Evolutionary conservation across 2,113 vertebrate genomes (phyloP).

Genomic region (Ibidorhyncha struthersii): DNA sequence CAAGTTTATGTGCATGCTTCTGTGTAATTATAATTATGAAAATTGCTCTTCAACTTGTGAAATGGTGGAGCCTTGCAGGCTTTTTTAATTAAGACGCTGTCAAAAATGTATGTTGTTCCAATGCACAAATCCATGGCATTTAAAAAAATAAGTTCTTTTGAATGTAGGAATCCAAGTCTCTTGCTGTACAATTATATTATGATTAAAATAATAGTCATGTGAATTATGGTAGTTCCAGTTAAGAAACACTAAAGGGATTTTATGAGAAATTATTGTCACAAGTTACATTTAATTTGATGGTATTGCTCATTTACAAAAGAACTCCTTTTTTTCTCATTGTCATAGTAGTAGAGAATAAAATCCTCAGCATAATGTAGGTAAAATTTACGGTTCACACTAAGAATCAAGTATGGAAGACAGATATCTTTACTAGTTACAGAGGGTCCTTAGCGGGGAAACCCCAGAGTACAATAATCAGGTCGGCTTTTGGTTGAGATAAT

Average conservation of each 20-base stretch:
- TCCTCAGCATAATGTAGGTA: background rate
- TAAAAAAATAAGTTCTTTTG: background rate
- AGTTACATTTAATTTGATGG: background rate
- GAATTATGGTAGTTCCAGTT: slow-evolving; percentile 4
- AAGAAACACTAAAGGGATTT: background rate
- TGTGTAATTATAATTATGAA: slow-evolving; percentile 70
- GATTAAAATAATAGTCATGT: background rate
- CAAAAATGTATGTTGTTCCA: slow-evolving; percentile 15
- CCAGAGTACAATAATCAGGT: background rate
- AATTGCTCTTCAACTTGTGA: slow-evolving; percentile 62
- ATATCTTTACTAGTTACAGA: background rate
- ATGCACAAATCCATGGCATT: background rate
- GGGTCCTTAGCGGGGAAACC: background rate
- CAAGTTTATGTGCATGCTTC: slow-evolving; percentile 67
- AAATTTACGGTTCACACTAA: background rate
- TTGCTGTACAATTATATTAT: background rate
- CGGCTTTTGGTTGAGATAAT: background rate
- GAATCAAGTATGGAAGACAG: background rate
- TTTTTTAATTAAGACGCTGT: slow-evolving; percentile 51
- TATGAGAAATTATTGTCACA: background rate
- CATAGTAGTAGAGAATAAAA: background rate
- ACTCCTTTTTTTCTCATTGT: background rate
- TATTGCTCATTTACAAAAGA: background rate
- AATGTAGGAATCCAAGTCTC: background rate
- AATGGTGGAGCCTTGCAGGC: slow-evolving; percentile 16